These are phyloP conservation scores for Empidonax alnorum DNA, from an alignment of 2,113 vertebrate genomes.

Conservation along the genomic window DNA sequence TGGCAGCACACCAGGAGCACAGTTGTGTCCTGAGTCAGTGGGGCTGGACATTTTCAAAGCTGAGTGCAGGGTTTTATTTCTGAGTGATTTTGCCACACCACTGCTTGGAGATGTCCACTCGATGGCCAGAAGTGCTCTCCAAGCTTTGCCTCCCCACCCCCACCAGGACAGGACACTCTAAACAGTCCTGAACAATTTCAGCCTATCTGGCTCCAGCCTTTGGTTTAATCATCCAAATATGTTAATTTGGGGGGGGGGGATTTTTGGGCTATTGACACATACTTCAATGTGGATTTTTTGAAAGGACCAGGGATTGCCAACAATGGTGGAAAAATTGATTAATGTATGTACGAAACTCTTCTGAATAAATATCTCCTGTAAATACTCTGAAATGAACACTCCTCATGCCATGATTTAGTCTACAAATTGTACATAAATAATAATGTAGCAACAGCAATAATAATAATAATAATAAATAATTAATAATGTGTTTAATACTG, in stretches of 20 bases:
- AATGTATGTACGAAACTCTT: not conserved
- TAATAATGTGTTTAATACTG: not conserved
- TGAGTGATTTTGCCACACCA: rapidly evolving
- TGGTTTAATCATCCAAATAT: not conserved
- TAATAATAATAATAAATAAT: not conserved
- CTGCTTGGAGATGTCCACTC: not conserved
- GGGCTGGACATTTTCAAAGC: not conserved
- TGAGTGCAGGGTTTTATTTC: rapidly evolving
- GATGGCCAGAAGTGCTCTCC: not conserved
- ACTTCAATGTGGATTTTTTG: not conserved
- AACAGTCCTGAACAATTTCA: not conserved
- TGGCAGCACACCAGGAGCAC: rapidly evolving
- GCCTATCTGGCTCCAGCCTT: not conserved
- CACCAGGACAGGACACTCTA: rapidly evolving
- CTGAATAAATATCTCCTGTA: not conserved
- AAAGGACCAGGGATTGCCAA: not conserved
- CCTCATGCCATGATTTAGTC: not conserved
- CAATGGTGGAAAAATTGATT: not conserved
- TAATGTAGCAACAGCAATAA: not conserved
- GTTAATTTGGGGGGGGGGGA: not conserved
- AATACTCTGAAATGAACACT: not conserved
- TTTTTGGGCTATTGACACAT: not conserved
- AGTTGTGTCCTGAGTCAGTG: rapidly evolving
- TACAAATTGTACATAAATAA: not conserved
- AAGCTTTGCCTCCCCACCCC: not conserved